These are phyloP conservation scores for Zelostemma sp. DNA, from an alignment of 1,140 invertebrate species.

Conservation along the genomic window DNA sequence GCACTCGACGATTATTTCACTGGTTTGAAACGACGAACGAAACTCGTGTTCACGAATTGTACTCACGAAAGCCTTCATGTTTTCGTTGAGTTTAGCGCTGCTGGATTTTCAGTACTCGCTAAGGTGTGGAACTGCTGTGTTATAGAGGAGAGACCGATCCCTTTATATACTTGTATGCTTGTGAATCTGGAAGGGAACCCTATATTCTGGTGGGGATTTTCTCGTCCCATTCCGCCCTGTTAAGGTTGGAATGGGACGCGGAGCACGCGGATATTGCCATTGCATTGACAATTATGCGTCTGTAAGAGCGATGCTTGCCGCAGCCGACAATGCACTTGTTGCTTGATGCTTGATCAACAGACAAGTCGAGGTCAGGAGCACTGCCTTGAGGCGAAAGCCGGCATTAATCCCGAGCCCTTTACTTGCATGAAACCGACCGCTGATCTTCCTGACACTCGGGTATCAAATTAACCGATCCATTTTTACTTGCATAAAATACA, in stretches of 20 bases:
- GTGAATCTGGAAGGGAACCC: slow-evolving; percentile 61
- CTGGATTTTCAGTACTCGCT: slow-evolving; percentile 60
- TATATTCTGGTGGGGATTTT: slow-evolving; percentile 53
- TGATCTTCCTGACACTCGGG: neutral
- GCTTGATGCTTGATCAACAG: slow-evolving; percentile 24
- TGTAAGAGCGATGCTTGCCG: slow-evolving; percentile 24
- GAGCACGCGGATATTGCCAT: slow-evolving; percentile 60
- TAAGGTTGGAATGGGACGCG: slow-evolving; percentile 40
- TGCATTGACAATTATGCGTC: slow-evolving; percentile 41
- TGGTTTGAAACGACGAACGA: too few species aligned
- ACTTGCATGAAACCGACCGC: neutral
- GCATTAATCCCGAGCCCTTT: slow-evolving; percentile 13
- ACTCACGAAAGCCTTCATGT: slow-evolving; percentile 61
- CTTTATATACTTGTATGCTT: slow-evolving; percentile 60
- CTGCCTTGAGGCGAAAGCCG: slow-evolving; percentile 33
- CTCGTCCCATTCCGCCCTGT: too few species aligned
- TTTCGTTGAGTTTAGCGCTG: slow-evolving; percentile 47
- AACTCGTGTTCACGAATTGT: slow-evolving; percentile 14
- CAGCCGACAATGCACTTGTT: slow-evolving; percentile 17
- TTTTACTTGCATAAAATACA: too few species aligned
- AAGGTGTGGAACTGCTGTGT: slow-evolving; percentile 55
- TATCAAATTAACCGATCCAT: neutral
- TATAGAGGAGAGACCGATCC: slow-evolving; percentile 51
- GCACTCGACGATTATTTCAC: too few species aligned
- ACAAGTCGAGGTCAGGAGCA: slow-evolving; percentile 43